Conservation (phyloP, 2,888 invertebrate genomes). For the Acrobasis repandana region DNA sequence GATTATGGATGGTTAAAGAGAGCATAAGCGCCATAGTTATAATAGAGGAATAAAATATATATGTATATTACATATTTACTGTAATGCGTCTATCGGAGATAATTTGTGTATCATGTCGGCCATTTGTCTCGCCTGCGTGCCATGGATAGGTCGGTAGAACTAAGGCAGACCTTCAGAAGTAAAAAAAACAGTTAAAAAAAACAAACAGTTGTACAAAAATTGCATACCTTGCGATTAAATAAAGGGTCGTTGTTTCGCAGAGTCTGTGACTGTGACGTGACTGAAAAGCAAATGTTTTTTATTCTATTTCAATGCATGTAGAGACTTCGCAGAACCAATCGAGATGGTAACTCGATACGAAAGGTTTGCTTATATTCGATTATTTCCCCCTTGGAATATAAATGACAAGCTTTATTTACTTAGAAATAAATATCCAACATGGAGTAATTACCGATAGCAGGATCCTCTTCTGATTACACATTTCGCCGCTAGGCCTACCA, state of each 20-base stretch:
- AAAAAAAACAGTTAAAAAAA: neutral
- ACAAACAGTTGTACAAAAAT: neutral
- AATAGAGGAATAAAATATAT: too few relatives aligned
- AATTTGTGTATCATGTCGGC: too few relatives aligned
- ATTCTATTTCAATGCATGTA: neutral
- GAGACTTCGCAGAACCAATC: too few relatives aligned
- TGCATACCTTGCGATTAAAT: neutral
- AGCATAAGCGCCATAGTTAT: too few relatives aligned
- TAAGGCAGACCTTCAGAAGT: neutral
- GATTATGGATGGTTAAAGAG: too few relatives aligned
- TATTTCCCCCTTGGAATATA: neutral
- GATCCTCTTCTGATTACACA: too few relatives aligned
- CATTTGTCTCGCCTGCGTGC: too few relatives aligned
- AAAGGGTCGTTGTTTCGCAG: neutral
- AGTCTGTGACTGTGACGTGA: neutral
- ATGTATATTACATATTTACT: too few relatives aligned
- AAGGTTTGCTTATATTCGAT: neutral
- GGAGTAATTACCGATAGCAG: too few relatives aligned
- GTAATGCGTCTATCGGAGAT: too few relatives aligned
- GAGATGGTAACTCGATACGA: neutral
- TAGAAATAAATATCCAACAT: neutral
- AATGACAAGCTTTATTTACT: neutral
- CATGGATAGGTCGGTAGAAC: neutral
- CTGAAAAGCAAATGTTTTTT: neutral
- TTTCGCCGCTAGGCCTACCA: too few relatives aligned